phyloP scores from a whole-genome alignment of 2,888 invertebrate species.

The Ormyrus rosae region DNA sequence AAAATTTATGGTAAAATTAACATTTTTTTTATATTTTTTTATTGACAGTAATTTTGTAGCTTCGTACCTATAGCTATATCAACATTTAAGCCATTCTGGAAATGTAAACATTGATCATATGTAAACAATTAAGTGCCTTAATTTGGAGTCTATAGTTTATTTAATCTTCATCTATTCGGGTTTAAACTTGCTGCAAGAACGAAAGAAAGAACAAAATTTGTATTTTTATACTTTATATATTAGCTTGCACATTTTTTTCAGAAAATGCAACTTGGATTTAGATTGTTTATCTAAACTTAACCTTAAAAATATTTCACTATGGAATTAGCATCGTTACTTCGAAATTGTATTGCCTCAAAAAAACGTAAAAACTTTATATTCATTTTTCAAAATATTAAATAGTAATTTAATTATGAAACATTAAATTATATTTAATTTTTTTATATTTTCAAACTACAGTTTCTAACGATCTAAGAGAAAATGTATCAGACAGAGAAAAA shows the following conservation, averaged over 20 bases:
- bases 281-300: slow-evolving; percentile 41
- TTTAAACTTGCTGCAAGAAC: background rate
- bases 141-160: background rate
- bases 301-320: slow-evolving; percentile 56
- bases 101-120: slow-evolving; percentile 18
- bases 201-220: background rate
- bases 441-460: slow-evolving; percentile 57
- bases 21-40: no score
- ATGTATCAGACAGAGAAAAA: slow-evolving; percentile 61
- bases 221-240: no score
- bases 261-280: background rate
- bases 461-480: slow-evolving; percentile 45
- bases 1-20: no score
- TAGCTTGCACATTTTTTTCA: background rate
- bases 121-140: slow-evolving; percentile 15
- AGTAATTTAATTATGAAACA: slow-evolving; percentile 1
- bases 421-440: slow-evolving; percentile 53
- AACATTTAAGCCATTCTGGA: background rate
- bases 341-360: slow-evolving; percentile 58
- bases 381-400: background rate
- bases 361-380: slow-evolving; percentile 60
- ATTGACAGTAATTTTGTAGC: no score
- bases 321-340: slow-evolving; percentile 65
- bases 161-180: background rate
- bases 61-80: background rate